A percentile compares a stretch with the other conserved stretches of the same genome.
Conservation (phyloP, 2,888 invertebrate genomes). For the Brachylomia viminalis region DNA sequence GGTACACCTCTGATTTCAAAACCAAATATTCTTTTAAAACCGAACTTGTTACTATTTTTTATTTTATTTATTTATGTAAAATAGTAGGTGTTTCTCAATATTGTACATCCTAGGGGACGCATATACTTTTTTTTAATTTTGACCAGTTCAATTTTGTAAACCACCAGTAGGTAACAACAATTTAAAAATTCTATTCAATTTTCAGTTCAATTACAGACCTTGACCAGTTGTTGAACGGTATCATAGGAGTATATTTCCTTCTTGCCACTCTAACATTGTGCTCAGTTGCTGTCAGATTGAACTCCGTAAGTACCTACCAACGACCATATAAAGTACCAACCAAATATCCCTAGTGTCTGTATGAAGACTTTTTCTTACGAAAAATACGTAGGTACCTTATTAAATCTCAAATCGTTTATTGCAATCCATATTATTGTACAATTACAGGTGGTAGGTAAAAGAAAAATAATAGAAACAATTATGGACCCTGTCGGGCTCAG, state of each 20-base stretch:
- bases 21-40: not conserved
- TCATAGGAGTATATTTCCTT: constrained; percentile 83
- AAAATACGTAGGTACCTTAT: too few relatives aligned
- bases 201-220: constrained; percentile 76
- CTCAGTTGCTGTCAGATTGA: constrained; percentile 80
- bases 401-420: too few relatives aligned
- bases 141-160: not conserved
- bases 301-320: constrained; percentile 73
- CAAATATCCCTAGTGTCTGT: not conserved
- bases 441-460: too few relatives aligned
- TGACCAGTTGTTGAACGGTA: constrained; percentile 72
- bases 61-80: not conserved
- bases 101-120: not conserved
- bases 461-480: too few relatives aligned
- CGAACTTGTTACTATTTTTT: not conserved
- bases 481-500: too few relatives aligned
- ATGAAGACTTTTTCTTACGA: not conserved
- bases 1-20: not conserved
- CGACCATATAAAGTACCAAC: too few relatives aligned
- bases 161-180: not conserved
- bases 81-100: not conserved
- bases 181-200: constrained; percentile 41
- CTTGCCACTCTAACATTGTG: constrained; percentile 81
- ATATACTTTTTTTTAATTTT: not conserved
- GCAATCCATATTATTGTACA: too few relatives aligned